A percentile compares a stretch with the other conserved stretches of the same genome.
Evolutionary conservation across 1,140 invertebrate species (phyloP).

Genomic region (Brachionus angularis): DNA sequence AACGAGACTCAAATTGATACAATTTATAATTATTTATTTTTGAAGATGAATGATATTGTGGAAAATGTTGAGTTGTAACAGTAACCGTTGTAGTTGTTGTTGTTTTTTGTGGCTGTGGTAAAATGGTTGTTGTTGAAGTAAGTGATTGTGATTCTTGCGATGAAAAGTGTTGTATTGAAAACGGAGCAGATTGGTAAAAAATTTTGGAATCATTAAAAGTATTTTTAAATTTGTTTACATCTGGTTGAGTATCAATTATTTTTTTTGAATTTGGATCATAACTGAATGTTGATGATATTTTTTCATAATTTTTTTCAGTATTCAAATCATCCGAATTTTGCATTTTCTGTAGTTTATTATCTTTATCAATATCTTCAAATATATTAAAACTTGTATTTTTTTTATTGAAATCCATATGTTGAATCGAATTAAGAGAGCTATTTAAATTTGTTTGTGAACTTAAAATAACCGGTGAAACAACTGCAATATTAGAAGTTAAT

Average conservation of each 20-base stretch:
- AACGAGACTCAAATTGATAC: too few relatives aligned
- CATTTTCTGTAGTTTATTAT: too few relatives aligned
- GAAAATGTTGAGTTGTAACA: constrained; percentile 18
- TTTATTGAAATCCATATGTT: background rate
- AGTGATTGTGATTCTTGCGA: background rate
- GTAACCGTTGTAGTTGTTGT: constrained; percentile 5
- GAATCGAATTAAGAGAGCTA: background rate
- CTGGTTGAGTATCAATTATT: too few relatives aligned
- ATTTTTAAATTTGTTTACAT: too few relatives aligned
- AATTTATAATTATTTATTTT: too few relatives aligned
- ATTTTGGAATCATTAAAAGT: too few relatives aligned
- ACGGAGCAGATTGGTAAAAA: background rate
- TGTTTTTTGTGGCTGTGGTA: background rate
- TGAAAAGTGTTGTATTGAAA: background rate
- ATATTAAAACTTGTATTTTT: background rate
- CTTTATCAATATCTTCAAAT: too few relatives aligned
- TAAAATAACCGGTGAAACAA: constrained; percentile 11
- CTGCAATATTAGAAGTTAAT: background rate
- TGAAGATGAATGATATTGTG: background rate
- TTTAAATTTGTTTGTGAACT: too few relatives aligned
- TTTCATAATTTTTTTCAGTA: too few relatives aligned
- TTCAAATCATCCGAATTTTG: too few relatives aligned
- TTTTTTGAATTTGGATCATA: too few relatives aligned
- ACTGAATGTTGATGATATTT: too few relatives aligned
- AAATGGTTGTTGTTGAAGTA: background rate